Evolutionary conservation across 2,113 vertebrate species (phyloP), one percentile per base, ranked within the genome.

Genomic region (Grantiella picta): DNA sequence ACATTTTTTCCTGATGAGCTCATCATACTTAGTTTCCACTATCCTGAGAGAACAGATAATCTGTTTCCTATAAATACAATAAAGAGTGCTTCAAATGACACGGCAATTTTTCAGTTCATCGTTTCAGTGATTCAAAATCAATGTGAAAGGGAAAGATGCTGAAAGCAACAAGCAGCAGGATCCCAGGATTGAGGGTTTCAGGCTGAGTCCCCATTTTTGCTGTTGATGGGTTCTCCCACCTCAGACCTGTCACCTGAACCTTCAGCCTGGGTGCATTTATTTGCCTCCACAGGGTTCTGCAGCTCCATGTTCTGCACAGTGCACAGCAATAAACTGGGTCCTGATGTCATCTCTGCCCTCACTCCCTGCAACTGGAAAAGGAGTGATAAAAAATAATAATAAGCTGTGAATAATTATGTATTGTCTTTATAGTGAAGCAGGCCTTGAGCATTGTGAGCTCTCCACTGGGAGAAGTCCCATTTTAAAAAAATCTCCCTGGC

Each of bases 351-450:
- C 83, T 36, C 36, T 86, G 73, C 61, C 86, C 78, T 92, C 27
- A 0, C 66, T 91, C 50, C 5, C 2, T 60, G 76, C 53, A 59
- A 81, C 69, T 82, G 80, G 45, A 86, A 89, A 82, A 86, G 1
- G 29, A 87, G 69, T 22, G 83, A 89, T 72, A 94, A 95, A 93
- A 82, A 93, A 93, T 90, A 95, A 94, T 92, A 94, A 61, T 85
- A 75, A 93, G 69, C 33, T 61, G 54, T 36, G 81, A 95, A 93
- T 73, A 80, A 92, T 92, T 89, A 69, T 42, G 35, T 89, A 77
- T 92, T 85, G 27, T 66, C 77, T 93, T 92, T 82, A 28, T 38
- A 94, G 70, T 29, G 71, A 89, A 82, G 61, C 89, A 81, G 79
- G 82, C 47, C 45, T 77, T 80, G 45, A 89, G 66, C 60, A 54